phyloP scores from a whole-genome alignment of 2,797 vertebrate species.

The Acrossocheilus wenchowensis region DNA sequence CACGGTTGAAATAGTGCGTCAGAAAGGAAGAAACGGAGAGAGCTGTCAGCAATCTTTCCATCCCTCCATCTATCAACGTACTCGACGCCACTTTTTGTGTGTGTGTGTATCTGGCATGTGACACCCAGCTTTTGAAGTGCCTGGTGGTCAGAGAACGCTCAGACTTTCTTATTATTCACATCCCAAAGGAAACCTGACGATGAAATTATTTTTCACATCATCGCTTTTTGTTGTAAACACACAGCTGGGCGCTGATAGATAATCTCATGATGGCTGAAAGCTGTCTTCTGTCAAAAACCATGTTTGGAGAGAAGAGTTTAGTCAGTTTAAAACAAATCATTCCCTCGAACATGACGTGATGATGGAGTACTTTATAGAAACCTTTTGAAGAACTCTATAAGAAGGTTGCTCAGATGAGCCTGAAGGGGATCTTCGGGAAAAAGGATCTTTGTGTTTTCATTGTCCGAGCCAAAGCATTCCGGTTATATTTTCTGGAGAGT shows the following conservation, averaged over 20 bases:
- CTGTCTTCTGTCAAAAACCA: constrained; percentile 16
- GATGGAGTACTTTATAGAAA: constrained; percentile 30
- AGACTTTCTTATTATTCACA: constrained; percentile 23
- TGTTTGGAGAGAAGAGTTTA: constrained; percentile 20
- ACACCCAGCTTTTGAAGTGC: constrained; percentile 13
- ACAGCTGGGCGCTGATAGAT: not conserved
- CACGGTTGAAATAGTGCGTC: constrained; percentile 25
- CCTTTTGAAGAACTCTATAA: constrained; percentile 9
- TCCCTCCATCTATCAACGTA: constrained; percentile 51
- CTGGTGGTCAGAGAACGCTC: not conserved
- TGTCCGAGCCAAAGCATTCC: not conserved
- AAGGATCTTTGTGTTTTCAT: constrained; percentile 19
- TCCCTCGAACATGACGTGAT: not conserved
- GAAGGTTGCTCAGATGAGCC: not conserved
- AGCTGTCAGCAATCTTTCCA: constrained; percentile 48
- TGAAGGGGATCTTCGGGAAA: constrained; percentile 15
- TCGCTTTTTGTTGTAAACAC: constrained; percentile 38
- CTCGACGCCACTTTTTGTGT: constrained; percentile 1
- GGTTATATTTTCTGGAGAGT: constrained; percentile 2
- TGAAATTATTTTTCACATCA: constrained; percentile 36
- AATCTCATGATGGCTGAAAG: constrained; percentile 14
- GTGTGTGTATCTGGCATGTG: not conserved
- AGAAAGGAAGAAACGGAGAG: constrained; percentile 27
- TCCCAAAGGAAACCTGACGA: constrained; percentile 14
- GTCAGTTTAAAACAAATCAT: constrained; percentile 17